Percentiles rank a stretch among this genome's conserved stretches.
Evolutionary conservation across 2,797 vertebrate species (phyloP).

Genomic region (Coreius guichenoti): DNA sequence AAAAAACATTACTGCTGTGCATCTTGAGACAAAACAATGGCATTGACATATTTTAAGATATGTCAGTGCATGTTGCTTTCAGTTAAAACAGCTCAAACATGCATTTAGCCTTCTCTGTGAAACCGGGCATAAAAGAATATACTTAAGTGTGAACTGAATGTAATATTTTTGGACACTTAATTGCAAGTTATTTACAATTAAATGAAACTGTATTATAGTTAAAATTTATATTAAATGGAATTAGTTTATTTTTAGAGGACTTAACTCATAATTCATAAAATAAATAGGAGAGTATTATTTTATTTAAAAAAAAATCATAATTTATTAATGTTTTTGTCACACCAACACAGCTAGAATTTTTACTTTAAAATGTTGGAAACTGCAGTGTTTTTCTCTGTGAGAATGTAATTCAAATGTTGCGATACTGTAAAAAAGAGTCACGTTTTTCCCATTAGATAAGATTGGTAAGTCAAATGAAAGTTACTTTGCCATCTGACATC

Average conservation of each 20-base stretch:
- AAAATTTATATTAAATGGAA: not conserved
- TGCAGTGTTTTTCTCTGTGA: not conserved
- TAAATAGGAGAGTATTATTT: not conserved
- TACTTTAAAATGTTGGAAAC: not conserved
- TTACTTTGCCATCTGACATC: not conserved
- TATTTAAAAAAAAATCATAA: no score
- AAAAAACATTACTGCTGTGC: no score
- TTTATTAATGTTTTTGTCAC: not conserved
- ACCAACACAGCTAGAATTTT: not conserved
- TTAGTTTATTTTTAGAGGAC: no score
- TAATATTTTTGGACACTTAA: not conserved
- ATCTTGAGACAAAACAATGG: no score
- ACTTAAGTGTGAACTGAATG: not conserved
- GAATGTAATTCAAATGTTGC: not conserved
- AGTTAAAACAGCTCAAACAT: no score
- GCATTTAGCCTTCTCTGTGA: no score
- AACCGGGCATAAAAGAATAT: no score
- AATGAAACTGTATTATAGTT: not conserved
- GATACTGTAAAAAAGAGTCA: not conserved
- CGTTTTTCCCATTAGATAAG: not conserved
- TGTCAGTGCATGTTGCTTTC: no score
- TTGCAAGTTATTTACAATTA: not conserved
- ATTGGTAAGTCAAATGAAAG: conserved; percentile 18
- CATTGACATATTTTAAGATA: no score
- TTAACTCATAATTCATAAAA: not conserved